Evolutionary conservation across 2,113 vertebrate species (phyloP).

Genomic region (Rhynchomys soricoides): DNA sequence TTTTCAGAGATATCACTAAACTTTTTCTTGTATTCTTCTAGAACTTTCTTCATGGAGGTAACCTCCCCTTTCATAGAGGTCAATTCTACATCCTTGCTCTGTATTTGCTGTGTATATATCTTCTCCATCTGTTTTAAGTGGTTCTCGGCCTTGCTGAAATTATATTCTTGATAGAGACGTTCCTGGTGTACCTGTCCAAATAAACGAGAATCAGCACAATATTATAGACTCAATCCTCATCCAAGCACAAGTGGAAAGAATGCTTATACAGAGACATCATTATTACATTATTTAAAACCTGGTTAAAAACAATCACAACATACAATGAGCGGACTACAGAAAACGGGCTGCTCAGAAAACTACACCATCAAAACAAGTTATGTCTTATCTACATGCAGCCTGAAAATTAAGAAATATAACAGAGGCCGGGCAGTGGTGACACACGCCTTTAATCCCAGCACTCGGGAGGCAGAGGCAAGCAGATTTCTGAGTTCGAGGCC

Average conservation of each 20-base stretch:
- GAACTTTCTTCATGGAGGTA: slow-evolving; percentile 91
- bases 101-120: slow-evolving; percentile 91
- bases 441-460: no score
- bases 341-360: neutral
- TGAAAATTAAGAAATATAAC: slow-evolving; percentile 28
- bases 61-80: slow-evolving; percentile 90
- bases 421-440: no score
- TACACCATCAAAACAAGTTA: slow-evolving; percentile 26
- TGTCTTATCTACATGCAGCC: slow-evolving; percentile 11
- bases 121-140: slow-evolving; percentile 93
- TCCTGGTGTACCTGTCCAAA: slow-evolving; percentile 91
- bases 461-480: no score
- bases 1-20: slow-evolving; percentile 93
- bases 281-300: slow-evolving; percentile 38
- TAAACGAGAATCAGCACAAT: neutral
- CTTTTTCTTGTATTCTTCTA: slow-evolving; percentile 94
- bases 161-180: slow-evolving; percentile 92
- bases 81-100: slow-evolving; percentile 91
- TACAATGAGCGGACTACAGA: neutral
- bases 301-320: slow-evolving; percentile 16
- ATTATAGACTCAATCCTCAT: neutral
- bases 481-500: no score
- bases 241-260: slow-evolving; percentile 21
- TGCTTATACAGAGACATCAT: neutral
- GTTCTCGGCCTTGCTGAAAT: slow-evolving; percentile 88